Evolutionary conservation across 1,140 invertebrate genomes (phyloP), one percentile per base, ranked within the genome.

Genomic region (Lepidostoma basale): DNA sequence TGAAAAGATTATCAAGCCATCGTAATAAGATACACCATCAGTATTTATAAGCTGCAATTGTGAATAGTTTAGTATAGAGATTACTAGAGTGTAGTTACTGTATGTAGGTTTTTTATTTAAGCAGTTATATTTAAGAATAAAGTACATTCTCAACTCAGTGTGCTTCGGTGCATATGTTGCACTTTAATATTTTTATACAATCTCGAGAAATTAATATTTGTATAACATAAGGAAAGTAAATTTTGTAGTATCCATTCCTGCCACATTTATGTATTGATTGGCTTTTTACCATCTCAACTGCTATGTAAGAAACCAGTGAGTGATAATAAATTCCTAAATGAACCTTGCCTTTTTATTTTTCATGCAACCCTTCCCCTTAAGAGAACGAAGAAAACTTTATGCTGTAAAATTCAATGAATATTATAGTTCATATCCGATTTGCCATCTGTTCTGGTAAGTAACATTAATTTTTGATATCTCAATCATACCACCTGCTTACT

Each of bases 401-500:
- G 56, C 44, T 62, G 22, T 18, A 4, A 45, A 26, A 47, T n/a
- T 30, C 23, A 9, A 22, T 23, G 1, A 20, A 49, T 49, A n/a
- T 18, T 23, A 49, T 49, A 49, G 25, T 22, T 25, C 10, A 49
- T 49, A 23, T 25, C 45, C 10, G 8, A 22, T 23, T 49, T 23
- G n/a, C 45, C 22, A n/a, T n/a, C n/a, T n/a, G n/a, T n/a, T n/a
- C n/a, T n/a, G n/a, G n/a, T n/a, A n/a, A n/a, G n/a, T n/a, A n/a
- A n/a, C 25, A 70, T 70, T 63, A 54, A 67, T 56, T n/a, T 45
- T 70, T 80, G 72, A 75, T 80, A 76, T 77, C 78, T 76, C 77
- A 81, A 83, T 83, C 78, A 81, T 74, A 78, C 73, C 81, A 83
- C 80, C 80, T 82, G 81, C 6, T 28, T 30, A 47, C 33, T 40